Evolutionary conservation across 2,113 vertebrate genomes (phyloP).

Genomic region (Chroicocephalus ridibundus): DNA sequence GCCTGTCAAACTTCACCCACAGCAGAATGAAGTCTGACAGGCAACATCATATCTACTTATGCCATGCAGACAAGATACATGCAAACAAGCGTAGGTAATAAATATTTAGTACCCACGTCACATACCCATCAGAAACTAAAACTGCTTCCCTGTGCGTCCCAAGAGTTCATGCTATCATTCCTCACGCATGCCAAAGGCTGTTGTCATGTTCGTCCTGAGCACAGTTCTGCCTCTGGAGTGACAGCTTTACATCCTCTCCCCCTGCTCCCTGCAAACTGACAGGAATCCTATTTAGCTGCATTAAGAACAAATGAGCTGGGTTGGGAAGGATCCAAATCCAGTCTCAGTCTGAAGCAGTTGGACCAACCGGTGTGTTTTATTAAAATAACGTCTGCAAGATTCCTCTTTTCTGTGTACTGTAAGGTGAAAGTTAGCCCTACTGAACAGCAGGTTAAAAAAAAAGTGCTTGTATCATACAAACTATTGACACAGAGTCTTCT

Average conservation of each 20-base stretch:
- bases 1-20: not conserved
- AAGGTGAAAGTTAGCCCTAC: not conserved
- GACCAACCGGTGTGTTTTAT: not conserved
- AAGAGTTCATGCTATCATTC: not conserved
- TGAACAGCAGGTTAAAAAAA: not conserved
- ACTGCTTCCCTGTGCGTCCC: not conserved
- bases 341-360: not conserved
- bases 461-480: not conserved
- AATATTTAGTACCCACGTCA: not conserved
- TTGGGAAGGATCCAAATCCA: constrained; percentile 32
- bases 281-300: constrained; percentile 34
- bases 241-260: not conserved
- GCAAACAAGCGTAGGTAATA: not conserved
- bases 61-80: not conserved
- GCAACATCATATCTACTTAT: not conserved
- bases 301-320: constrained; percentile 29
- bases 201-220: not conserved
- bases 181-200: not conserved
- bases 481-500: not conserved
- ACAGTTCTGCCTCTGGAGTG: not conserved
- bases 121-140: not conserved
- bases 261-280: not conserved
- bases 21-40: not conserved
- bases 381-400: not conserved
- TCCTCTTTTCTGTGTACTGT: not conserved